These are phyloP conservation scores for Formicarius rufipectus DNA, from an alignment of 2,113 vertebrate genomes.

Conservation along the genomic window DNA sequence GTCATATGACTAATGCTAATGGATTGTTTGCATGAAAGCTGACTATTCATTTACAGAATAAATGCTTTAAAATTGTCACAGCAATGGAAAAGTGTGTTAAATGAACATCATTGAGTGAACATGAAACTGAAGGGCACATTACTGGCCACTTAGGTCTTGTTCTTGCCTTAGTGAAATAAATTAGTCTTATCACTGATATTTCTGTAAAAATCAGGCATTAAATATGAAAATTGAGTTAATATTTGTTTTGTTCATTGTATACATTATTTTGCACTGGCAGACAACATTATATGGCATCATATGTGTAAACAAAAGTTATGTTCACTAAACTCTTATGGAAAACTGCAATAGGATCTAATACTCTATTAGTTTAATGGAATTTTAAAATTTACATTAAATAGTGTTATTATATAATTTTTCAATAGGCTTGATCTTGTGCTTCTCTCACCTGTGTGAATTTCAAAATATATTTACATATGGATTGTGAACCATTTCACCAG, in stretches of 20 bases:
- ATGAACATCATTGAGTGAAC: background rate
- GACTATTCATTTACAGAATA: conserved; percentile 36
- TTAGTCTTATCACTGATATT: background rate
- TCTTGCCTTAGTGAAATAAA: background rate
- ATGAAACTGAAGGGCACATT: background rate
- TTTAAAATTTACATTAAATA: background rate
- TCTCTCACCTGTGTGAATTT: background rate
- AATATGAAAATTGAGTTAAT: background rate
- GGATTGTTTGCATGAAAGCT: conserved; percentile 27
- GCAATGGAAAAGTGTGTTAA: conserved; percentile 7
- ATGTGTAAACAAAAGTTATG: background rate
- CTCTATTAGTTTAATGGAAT: background rate
- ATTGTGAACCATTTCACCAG: background rate
- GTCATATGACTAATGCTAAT: conserved; percentile 43
- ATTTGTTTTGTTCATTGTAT: background rate
- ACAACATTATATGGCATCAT: background rate
- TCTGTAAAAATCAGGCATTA: background rate
- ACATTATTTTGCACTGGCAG: background rate
- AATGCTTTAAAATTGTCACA: conserved; percentile 25
- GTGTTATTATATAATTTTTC: background rate
- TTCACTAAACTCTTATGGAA: background rate
- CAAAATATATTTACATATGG: background rate
- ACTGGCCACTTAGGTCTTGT: background rate
- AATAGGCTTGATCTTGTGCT: background rate
- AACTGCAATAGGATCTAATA: background rate